Evolutionary conservation across 2,797 vertebrate species (phyloP).

Genomic region (Emydoidea blandingii): DNA sequence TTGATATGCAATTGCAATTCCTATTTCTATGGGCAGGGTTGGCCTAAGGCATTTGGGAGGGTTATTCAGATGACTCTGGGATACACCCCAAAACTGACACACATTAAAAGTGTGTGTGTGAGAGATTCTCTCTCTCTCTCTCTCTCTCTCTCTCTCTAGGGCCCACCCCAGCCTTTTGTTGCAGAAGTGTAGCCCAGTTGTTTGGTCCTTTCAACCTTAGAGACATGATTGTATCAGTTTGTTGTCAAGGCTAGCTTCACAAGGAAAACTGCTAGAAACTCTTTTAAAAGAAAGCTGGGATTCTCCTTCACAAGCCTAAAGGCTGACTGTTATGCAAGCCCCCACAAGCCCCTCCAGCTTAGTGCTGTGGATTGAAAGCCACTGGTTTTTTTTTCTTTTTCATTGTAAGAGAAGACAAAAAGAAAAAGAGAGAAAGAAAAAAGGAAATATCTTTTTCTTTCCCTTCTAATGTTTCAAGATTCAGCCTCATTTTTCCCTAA

Average conservation of each 20-base stretch:
- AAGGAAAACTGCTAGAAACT: neutral
- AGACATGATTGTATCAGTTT: neutral
- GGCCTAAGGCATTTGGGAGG: neutral
- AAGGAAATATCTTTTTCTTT: neutral
- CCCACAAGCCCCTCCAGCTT: neutral
- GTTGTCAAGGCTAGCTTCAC: constrained; percentile 26
- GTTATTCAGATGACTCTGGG: neutral
- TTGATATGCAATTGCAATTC: neutral
- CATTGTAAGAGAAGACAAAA: constrained; percentile 22
- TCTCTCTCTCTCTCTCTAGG: neutral
- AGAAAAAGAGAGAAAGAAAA: constrained; percentile 5
- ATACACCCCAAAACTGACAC: neutral
- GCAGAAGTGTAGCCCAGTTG: neutral
- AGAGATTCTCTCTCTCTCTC: neutral
- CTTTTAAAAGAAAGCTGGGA: neutral
- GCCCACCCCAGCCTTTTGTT: neutral
- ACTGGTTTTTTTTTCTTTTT: constrained; percentile 57
- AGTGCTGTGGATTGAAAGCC: constrained; percentile 58
- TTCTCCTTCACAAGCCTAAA: neutral
- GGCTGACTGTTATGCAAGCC: neutral
- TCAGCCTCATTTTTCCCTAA: neutral
- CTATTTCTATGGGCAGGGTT: neutral
- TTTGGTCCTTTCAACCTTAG: neutral
- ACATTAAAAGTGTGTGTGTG: neutral
- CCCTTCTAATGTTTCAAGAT: neutral